Evolutionary conservation across 2,113 vertebrate species (phyloP).

Genomic region (Callorhinus ursinus): DNA sequence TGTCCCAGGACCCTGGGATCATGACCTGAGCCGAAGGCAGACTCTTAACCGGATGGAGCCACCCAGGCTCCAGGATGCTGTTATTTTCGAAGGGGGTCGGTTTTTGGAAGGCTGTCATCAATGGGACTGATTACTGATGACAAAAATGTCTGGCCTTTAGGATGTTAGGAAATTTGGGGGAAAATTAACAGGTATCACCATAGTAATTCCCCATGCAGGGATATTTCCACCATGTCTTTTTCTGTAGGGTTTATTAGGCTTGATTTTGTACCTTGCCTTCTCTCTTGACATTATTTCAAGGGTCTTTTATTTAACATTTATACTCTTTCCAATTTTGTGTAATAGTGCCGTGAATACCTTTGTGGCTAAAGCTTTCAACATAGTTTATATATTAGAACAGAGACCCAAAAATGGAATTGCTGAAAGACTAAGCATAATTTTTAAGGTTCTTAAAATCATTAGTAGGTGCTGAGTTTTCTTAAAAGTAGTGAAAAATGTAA

Average conservation of each 20-base stretch:
- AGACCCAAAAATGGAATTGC: constrained; percentile 10
- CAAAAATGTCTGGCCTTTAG: neutral
- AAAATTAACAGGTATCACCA: neutral
- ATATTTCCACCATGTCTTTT: neutral
- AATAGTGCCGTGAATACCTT: neutral
- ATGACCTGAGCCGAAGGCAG: no score
- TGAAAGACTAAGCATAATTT: neutral
- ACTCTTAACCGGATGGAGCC: no score
- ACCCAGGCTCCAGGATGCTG: neutral
- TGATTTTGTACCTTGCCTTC: neutral
- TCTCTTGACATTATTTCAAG: neutral
- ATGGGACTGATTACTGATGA: neutral
- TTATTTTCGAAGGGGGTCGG: neutral
- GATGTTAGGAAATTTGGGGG: neutral
- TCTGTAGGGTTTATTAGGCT: neutral
- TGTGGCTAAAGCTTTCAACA: neutral
- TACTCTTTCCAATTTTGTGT: neutral
- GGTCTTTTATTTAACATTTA: neutral
- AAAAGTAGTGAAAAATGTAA: neutral
- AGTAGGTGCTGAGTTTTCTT: neutral
- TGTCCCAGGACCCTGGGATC: no score
- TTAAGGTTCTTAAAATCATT: constrained; percentile 1
- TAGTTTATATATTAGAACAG: neutral
- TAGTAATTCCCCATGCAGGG: neutral
- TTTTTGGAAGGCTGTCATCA: neutral